Conservation (phyloP, 2,888 invertebrate species). For the Eupeodes latifasciatus region DNA sequence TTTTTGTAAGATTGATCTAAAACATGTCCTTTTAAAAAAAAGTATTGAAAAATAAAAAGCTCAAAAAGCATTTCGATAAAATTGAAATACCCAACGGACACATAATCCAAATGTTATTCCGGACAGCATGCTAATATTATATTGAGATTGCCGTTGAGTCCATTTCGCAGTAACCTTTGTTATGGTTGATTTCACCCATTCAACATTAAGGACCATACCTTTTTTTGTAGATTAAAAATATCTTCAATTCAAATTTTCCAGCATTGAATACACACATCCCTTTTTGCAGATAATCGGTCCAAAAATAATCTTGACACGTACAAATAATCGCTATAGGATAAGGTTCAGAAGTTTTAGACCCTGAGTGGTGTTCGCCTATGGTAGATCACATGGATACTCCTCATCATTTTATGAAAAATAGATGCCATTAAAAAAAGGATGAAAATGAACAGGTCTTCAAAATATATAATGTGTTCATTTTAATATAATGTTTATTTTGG, state of each 20-base stretch:
- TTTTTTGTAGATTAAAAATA: constrained; percentile 33
- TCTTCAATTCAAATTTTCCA: constrained; percentile 40
- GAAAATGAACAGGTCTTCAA: constrained; percentile 26
- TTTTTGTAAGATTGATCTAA: too few species aligned
- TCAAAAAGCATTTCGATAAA: not conserved
- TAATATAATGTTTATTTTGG: not conserved
- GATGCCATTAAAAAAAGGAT: constrained; percentile 13
- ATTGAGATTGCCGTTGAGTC: not conserved
- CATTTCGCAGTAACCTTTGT: not conserved
- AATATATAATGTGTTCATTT: not conserved
- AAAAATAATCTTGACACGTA: constrained; percentile 59
- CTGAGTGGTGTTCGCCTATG: constrained; percentile 21
- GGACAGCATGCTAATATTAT: not conserved
- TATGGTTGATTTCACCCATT: not conserved
- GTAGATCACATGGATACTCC: constrained; percentile 31
- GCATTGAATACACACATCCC: constrained; percentile 18
- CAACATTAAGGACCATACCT: constrained; percentile 5
- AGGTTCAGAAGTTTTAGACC: constrained; percentile 11
- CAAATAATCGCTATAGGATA: constrained; percentile 46
- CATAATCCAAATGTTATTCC: not conserved
- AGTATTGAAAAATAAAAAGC: not conserved
- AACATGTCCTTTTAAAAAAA: not conserved
- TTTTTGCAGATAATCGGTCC: constrained; percentile 51
- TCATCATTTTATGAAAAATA: constrained; percentile 17
- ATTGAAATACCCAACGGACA: not conserved